Base-by-base conservation (phyloP, 2,113 vertebrate genomes). In the Corythoichthys intestinalis region DNA sequence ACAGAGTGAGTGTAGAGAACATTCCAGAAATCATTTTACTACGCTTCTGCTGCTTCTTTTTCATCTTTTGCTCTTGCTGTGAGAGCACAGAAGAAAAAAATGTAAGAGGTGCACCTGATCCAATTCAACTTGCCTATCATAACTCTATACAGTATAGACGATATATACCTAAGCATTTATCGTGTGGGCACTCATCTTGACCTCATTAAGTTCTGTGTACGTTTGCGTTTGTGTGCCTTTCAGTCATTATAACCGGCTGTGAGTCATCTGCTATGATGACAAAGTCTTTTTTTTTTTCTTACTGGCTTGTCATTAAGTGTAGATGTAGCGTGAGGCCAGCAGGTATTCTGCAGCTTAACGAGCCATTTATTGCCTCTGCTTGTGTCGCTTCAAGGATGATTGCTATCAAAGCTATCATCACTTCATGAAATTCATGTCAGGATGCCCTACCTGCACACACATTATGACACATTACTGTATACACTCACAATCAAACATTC, bases 211-310 rank as follows among this genome's bases (percentile, higher is more conserved):
- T 56, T 69, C 9, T 61, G 64, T 71, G 12, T 52, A 15, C 50
- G 15, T 47, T 50, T 62, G 41, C 47, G 20, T 28, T 28, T 73
- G 41, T 50, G 47, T 73, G 49, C 60, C 14, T 60, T 39, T 58
- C 39, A 69, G 71, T 76, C 53, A 81, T 83, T 80, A 66, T 47
- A 41, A 56, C 2, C 48, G 28, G 8, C 17, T 17, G 49, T 75
- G 64, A 73, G 34, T 77, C 65, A 71, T 74, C 71, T 28, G 12
- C 34, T 11, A 1, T 47, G 9, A 66, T 70, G 17, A 71, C 34
- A 72, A 65, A 72, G 50, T n/a, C 1, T 48, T 71, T 67, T 38
- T 59, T 35, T 15, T 58, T 41, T 9, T 50, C 74, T 20, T 47
- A 68, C 6, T 47, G 37, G 67, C 58, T 60, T 59, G 48, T 65